phyloP scores from a whole-genome alignment of 2,888 invertebrate genomes.

The Proisotoma minuta region DNA sequence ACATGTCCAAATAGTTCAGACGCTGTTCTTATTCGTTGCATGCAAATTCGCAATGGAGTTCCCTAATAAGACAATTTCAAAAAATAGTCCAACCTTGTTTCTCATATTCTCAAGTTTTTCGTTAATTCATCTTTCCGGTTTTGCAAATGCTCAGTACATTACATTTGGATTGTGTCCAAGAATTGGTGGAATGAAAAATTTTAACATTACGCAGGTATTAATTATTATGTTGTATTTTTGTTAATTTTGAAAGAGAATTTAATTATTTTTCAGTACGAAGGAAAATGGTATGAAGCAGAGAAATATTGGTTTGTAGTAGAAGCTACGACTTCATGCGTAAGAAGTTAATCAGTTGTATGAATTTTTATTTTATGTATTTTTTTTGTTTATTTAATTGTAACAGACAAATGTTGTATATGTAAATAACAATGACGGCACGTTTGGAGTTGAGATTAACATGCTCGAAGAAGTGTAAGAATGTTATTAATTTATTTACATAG shows the following conservation, averaged over 20 bases:
- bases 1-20: too few relatives aligned
- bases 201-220: constrained; percentile 59
- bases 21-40: too few relatives aligned
- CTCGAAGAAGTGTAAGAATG: constrained; percentile 27
- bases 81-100: too few relatives aligned
- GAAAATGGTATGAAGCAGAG: constrained; percentile 39
- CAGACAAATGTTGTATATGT: constrained; percentile 25
- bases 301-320: constrained; percentile 38
- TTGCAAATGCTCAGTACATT: constrained; percentile 59
- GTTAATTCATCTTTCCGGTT: too few relatives aligned
- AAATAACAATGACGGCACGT: constrained; percentile 29
- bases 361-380: background rate
- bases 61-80: too few relatives aligned
- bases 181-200: constrained; percentile 59
- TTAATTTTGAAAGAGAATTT: background rate
- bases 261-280: constrained; percentile 30
- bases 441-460: constrained; percentile 30
- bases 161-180: constrained; percentile 63
- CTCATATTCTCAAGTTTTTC: too few relatives aligned
- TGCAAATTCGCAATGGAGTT: too few relatives aligned
- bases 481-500: background rate
- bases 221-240: constrained; percentile 25
- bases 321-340: constrained; percentile 32
- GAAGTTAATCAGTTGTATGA: background rate
- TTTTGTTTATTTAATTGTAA: background rate